Evolutionary conservation across 1,140 invertebrate species (phyloP).

Genomic region (Venturia canescens): DNA sequence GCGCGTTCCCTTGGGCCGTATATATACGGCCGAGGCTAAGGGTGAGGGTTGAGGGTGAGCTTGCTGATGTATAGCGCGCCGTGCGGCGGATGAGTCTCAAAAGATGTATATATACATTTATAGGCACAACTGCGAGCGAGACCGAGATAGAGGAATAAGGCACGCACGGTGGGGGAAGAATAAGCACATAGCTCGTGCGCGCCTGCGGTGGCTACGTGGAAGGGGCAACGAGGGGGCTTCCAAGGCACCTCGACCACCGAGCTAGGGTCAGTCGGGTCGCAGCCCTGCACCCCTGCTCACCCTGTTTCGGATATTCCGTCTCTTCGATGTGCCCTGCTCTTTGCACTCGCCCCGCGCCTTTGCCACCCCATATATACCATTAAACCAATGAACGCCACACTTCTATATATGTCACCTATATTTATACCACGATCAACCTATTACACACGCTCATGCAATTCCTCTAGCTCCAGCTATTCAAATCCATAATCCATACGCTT

Average conservation of each 20-base stretch:
- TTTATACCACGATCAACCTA: neutral
- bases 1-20: constrained; percentile 1
- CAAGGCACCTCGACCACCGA: constrained; percentile 69
- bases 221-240: constrained; percentile 68
- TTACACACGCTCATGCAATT: neutral
- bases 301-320: constrained; percentile 56
- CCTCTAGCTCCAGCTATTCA: neutral
- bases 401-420: neutral
- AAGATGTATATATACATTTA: neutral
- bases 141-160: constrained; percentile 56
- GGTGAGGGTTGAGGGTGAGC: constrained; percentile 34
- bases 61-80: constrained; percentile 9
- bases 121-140: neutral
- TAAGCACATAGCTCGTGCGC: constrained; percentile 36
- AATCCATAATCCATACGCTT: neutral
- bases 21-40: constrained; percentile 24
- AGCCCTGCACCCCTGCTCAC: constrained; percentile 68
- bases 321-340: constrained; percentile 60
- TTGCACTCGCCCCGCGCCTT: constrained; percentile 60
- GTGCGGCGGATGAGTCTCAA: constrained; percentile 4
- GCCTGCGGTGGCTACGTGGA: constrained; percentile 60
- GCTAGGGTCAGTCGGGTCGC: constrained; percentile 75
- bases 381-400: neutral
- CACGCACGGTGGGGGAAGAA: constrained; percentile 68
- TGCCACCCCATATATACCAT: constrained; percentile 45